phyloP scores from a whole-genome alignment of 1,140 invertebrate species.

The Bombus balteatus region DNA sequence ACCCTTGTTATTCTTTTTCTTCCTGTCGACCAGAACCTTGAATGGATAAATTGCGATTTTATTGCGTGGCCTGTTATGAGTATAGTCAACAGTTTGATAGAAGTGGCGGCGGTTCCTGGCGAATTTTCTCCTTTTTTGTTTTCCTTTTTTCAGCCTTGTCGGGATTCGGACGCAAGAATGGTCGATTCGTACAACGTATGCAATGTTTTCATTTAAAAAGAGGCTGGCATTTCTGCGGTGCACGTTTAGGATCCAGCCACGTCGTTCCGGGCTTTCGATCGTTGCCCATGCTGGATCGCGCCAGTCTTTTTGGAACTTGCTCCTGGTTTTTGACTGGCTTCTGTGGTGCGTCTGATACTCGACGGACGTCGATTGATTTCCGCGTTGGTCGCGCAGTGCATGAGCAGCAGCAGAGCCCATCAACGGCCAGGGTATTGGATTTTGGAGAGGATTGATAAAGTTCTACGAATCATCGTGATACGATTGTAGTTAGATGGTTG shows the following conservation, averaged over 20 bases:
- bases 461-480: background rate
- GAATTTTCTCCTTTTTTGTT: background rate
- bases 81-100: too few species aligned
- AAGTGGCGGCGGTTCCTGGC: too few species aligned
- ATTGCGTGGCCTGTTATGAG: constrained; percentile 12
- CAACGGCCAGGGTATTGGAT: background rate
- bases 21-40: background rate
- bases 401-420: background rate
- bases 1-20: background rate
- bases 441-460: background rate
- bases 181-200: background rate
- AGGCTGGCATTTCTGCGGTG: background rate
- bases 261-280: background rate
- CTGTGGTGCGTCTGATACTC: background rate
- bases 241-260: background rate
- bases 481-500: background rate
- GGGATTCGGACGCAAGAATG: background rate
- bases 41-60: constrained; percentile 61
- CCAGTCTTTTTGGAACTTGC: background rate
- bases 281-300: background rate
- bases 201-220: background rate
- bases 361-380: constrained; percentile 2
- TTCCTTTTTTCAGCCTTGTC: background rate
- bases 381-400: too few species aligned
- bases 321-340: background rate